Base-by-base conservation (phyloP, 2,888 invertebrate genomes). In the Campoletis raptor region DNA sequence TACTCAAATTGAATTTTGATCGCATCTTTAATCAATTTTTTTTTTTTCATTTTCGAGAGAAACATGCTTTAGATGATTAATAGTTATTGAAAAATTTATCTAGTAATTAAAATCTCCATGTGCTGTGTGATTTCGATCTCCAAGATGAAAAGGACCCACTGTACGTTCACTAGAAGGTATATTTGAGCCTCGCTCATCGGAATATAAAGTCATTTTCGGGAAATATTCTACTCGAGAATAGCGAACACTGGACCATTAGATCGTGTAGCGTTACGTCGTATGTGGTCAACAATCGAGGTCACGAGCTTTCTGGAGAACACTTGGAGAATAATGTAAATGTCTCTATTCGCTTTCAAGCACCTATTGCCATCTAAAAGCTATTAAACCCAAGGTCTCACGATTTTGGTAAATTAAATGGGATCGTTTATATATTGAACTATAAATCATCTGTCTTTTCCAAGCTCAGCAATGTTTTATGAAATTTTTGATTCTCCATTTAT, bases 261-360 rank as follows among this genome's bases (percentile, higher is more conserved):
- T 72, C 72, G 52, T 72, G 48, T 15, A 36, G 36, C 30, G 36
- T 52, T 48, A 52, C 30, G 52, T 72, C 30, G 72, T 72, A 52
- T 72, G 72, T 72, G 72, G 52, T 72, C 45, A 72, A 72, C 72
- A 52, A 72, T 52, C 72, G 52, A 72, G 48, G 72, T 72, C 48
- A 72, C 45, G 52, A 72, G 48, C 72, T 48, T 72, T 70, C 45
- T 45, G 45, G 70, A 70, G 70, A 45, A 45, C 70, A 70, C 70
- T 70, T 70, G 70, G 61, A 70, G 45, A 70, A 70, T 70, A 70
- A 70, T 70, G 70, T 36, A 72, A 72, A 72, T 72, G 52, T 72
- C 72, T 72, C 72, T 8, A 72, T 52, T 24, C 18, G 45, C 30
- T 21, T 72, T 52, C 30, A 72, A 48, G 48, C 24, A 72, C n/a